Evolutionary conservation across 2,888 invertebrate species (phyloP).

Genomic region (Antheraea yamamai): DNA sequence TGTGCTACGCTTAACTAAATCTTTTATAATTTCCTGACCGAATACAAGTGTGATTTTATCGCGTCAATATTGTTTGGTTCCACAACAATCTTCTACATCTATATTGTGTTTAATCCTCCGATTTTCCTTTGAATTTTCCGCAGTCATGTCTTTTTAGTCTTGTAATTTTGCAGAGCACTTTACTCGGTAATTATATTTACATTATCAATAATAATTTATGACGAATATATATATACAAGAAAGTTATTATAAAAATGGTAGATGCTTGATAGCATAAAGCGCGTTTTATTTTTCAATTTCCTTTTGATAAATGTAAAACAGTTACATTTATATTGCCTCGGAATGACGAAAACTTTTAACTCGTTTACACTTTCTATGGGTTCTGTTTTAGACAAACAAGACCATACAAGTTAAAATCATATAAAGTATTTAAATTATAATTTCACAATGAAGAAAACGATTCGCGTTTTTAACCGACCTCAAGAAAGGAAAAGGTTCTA

Average conservation of each 20-base stretch:
- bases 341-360: constrained; percentile 30
- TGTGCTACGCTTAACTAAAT: no score
- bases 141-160: no score
- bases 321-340: not conserved
- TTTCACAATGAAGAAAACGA: not conserved
- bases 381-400: not conserved
- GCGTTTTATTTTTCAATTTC: not conserved
- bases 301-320: not conserved
- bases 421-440: not conserved
- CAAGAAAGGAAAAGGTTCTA: no score
- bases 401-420: not conserved
- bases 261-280: not conserved
- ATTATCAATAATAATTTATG: not conserved
- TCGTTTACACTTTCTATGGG: constrained; percentile 29
- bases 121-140: no score
- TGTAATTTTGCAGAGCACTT: no score
- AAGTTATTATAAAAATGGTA: not conserved
- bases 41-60: no score
- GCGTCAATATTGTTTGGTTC: no score
- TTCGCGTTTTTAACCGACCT: not conserved
- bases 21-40: no score
- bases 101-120: no score
- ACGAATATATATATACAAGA: not conserved
- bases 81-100: no score
- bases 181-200: no score